Conservation (phyloP, 2,113 vertebrate genomes). For the Athene cunicularia region DNA sequence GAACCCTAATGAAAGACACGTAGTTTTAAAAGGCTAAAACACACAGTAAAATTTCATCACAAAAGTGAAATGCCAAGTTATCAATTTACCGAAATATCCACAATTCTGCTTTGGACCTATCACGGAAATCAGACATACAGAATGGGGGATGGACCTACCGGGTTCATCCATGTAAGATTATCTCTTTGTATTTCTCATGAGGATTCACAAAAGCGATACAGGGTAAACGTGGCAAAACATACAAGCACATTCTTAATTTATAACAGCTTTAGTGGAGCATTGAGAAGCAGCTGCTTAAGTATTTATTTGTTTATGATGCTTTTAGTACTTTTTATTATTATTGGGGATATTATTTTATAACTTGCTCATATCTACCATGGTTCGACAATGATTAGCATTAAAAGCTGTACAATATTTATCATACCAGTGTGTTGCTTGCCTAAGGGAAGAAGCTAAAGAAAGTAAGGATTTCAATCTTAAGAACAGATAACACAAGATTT, state of each 20-base stretch:
- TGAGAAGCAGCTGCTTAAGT: slow-evolving; percentile 21
- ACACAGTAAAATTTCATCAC: not conserved
- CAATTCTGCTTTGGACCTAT: not conserved
- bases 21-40: not conserved
- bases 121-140: not conserved
- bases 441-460: not conserved
- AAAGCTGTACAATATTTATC: slow-evolving; percentile 12
- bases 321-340: slow-evolving; percentile 17
- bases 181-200: not conserved
- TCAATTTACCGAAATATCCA: not conserved
- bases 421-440: not conserved
- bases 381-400: slow-evolving; percentile 26
- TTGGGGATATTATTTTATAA: slow-evolving; percentile 3
- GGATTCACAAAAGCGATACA: not conserved
- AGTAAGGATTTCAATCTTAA: not conserved
- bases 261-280: not conserved
- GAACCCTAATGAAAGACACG: not conserved
- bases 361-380: not conserved
- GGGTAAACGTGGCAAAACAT: not conserved
- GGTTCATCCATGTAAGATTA: not conserved
- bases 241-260: not conserved
- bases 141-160: not conserved
- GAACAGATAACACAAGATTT: not conserved
- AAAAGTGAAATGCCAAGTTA: not conserved
- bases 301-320: slow-evolving; percentile 35